Evolutionary conservation across 53 echinoderm and acorn worm species (phyloP).

Genomic region (Henricia sp.): DNA sequence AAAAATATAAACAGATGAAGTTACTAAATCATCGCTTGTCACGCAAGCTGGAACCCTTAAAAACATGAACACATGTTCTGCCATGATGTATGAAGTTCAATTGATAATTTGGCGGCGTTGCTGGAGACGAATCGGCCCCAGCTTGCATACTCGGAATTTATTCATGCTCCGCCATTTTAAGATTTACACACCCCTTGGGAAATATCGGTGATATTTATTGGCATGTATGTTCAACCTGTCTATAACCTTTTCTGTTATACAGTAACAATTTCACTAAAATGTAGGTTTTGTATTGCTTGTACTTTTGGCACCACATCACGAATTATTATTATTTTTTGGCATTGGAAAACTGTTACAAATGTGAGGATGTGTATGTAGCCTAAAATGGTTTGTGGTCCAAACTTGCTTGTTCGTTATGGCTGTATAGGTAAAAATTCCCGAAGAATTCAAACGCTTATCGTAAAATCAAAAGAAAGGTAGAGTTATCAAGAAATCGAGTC

Average conservation of each 20-base stretch:
- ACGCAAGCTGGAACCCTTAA: slow-evolving; percentile 1
- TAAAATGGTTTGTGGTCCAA: too few relatives aligned
- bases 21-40: slow-evolving; percentile 27
- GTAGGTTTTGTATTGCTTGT: too few relatives aligned
- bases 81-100: slow-evolving; percentile 3
- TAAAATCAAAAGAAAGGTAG: background rate
- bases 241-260: too few relatives aligned
- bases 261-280: too few relatives aligned
- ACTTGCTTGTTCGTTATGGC: too few relatives aligned
- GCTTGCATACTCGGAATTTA: background rate
- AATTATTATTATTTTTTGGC: too few relatives aligned
- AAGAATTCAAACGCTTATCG: background rate
- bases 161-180: slow-evolving; percentile 6
- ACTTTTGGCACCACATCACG: too few relatives aligned
- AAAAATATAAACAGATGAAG: slow-evolving; percentile 8
- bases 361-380: too few relatives aligned
- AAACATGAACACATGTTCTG: background rate
- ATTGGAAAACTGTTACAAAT: too few relatives aligned
- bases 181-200: slow-evolving; percentile 15
- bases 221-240: too few relatives aligned
- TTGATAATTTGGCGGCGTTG: background rate
- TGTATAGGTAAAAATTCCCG: too few relatives aligned
- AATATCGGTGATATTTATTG: background rate
- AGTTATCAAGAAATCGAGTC: background rate
- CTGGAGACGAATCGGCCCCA: background rate